Conservation (phyloP, 2,888 invertebrate genomes). For the Melanotus villosus region DNA sequence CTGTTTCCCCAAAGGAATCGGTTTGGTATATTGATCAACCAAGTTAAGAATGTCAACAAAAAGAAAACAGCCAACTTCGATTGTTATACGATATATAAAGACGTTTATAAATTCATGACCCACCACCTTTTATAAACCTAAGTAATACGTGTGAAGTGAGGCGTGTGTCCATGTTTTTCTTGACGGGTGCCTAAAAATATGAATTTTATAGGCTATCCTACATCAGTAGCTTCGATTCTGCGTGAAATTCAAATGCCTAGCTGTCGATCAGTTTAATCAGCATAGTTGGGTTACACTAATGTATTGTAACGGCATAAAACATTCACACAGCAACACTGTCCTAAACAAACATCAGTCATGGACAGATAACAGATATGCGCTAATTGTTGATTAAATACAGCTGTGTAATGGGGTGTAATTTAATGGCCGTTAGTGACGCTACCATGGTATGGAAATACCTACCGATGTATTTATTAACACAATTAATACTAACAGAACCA, state of each 20-base stretch:
- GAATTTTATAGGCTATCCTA: background rate
- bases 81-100: background rate
- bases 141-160: background rate
- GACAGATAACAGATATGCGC: constrained; percentile 14
- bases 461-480: constrained; percentile 10
- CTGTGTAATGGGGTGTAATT: constrained; percentile 16
- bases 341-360: constrained; percentile 29
- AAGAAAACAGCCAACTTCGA: background rate
- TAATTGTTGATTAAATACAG: constrained; percentile 23
- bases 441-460: constrained; percentile 1
- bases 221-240: background rate
- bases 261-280: constrained; percentile 3
- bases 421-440: background rate
- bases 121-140: background rate
- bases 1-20: background rate
- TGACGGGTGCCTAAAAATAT: background rate
- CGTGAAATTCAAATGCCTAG: background rate
- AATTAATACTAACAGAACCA: background rate
- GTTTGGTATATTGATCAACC: background rate
- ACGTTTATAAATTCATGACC: constrained; percentile 3
- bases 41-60: background rate
- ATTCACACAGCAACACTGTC: constrained; percentile 24
- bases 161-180: background rate
- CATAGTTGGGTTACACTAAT: background rate
- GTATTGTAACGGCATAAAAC: constrained; percentile 11